These are phyloP conservation scores for Steinernema scapterisci DNA, from an alignment of 2,888 invertebrate genomes.

Conservation along the genomic window DNA sequence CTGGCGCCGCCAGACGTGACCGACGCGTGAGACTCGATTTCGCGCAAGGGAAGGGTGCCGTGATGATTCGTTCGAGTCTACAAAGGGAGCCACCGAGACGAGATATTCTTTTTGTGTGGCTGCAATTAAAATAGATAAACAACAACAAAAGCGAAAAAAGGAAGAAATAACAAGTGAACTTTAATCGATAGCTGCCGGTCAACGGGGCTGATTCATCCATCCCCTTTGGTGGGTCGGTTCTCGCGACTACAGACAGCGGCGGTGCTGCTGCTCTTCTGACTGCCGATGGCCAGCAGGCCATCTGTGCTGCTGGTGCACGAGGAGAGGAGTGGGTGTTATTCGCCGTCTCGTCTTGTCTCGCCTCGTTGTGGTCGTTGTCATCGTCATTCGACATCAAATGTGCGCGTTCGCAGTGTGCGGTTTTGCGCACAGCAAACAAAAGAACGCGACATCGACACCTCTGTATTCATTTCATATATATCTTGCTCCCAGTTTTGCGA, in stretches of 20 bases:
- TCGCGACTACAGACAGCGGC: slow-evolving; percentile 6
- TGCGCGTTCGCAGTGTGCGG: slow-evolving; percentile 31
- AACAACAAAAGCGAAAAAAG: too few relatives aligned
- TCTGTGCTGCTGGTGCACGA: slow-evolving; percentile 28
- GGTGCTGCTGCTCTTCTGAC: slow-evolving; percentile 1
- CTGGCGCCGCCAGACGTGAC: background rate
- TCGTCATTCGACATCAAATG: slow-evolving; percentile 31
- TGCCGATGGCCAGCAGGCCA: slow-evolving; percentile 2
- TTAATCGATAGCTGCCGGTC: slow-evolving; percentile 26
- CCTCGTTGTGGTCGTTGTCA: slow-evolving; percentile 19
- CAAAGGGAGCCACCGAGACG: background rate
- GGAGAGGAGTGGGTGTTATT: slow-evolving; percentile 31
- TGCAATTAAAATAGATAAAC: slow-evolving; percentile 22
- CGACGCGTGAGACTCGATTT: slow-evolving; percentile 16
- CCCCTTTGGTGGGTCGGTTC: background rate
- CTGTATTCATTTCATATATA: background rate
- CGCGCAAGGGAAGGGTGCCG: background rate
- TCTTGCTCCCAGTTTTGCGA: background rate
- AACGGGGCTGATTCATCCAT: slow-evolving; percentile 17
- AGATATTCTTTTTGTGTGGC: background rate
- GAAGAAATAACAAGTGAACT: too few relatives aligned
- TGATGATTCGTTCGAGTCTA: background rate
- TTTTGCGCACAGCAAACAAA: slow-evolving; percentile 31
- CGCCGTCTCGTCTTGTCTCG: slow-evolving; percentile 26
- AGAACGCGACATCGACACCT: slow-evolving; percentile 30